phyloP scores from a whole-genome alignment of 1,140 invertebrate genomes.

The Drosophila nasuta region DNA sequence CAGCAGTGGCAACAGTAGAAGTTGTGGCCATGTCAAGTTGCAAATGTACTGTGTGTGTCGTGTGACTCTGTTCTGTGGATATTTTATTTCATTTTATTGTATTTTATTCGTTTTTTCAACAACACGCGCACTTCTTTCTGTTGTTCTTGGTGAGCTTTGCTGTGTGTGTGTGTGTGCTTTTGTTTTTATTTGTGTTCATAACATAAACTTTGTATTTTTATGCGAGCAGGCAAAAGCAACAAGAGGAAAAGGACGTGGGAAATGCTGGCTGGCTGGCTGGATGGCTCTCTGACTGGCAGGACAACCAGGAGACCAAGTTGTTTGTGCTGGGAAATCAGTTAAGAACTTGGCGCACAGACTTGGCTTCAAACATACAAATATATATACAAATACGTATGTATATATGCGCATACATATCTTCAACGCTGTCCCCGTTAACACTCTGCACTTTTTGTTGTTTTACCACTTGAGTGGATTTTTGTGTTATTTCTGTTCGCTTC shows the following conservation, averaged over 20 bases:
- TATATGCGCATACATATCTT: slow-evolving; percentile 49
- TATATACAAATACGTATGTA: slow-evolving; percentile 3
- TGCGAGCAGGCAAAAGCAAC: slow-evolving; percentile 53
- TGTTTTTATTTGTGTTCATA: slow-evolving; percentile 82
- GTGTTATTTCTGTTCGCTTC: slow-evolving; percentile 72
- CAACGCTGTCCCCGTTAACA: slow-evolving; percentile 64
- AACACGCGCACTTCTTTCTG: slow-evolving; percentile 69
- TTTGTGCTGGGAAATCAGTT: slow-evolving; percentile 82
- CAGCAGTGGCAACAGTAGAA: slow-evolving; percentile 62
- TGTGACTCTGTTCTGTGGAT: slow-evolving; percentile 64
- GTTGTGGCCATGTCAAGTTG: slow-evolving; percentile 71
- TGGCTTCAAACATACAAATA: slow-evolving; percentile 8
- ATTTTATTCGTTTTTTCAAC: slow-evolving; percentile 69
- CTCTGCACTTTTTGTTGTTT: slow-evolving; percentile 64
- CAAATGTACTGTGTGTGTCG: slow-evolving; percentile 65
- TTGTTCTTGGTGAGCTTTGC: slow-evolving; percentile 70
- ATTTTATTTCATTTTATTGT: slow-evolving; percentile 82
- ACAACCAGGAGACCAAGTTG: slow-evolving; percentile 67
- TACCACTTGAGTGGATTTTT: slow-evolving; percentile 83
- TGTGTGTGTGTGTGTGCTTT: slow-evolving; percentile 49
- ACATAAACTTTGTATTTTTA: slow-evolving; percentile 83
- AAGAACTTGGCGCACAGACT: slow-evolving; percentile 65
- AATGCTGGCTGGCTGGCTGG: background rate
- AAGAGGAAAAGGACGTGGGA: slow-evolving; percentile 16
- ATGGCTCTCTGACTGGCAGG: slow-evolving; percentile 11